Evolutionary conservation across 1,140 invertebrate genomes (phyloP).

Genomic region (Drosophila ogumai): DNA sequence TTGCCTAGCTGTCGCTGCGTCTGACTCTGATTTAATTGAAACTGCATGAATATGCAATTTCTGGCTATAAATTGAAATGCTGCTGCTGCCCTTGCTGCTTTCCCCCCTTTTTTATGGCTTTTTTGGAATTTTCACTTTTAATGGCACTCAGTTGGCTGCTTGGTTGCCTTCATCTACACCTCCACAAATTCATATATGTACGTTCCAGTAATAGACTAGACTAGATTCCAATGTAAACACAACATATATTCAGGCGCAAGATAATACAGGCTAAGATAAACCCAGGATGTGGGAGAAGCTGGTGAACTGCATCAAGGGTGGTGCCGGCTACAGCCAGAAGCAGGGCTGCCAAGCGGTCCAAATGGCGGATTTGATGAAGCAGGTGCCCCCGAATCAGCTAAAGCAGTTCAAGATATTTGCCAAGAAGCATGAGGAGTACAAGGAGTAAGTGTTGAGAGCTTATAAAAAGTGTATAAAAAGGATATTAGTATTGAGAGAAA

Average conservation of each 20-base stretch:
- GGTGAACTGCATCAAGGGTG: slow-evolving; percentile 47
- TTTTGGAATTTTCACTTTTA: slow-evolving; percentile 54
- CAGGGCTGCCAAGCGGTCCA: slow-evolving; percentile 14
- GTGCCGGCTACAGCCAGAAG: not conserved
- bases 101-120: slow-evolving; percentile 24
- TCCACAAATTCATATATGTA: slow-evolving; percentile 19
- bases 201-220: slow-evolving; percentile 27
- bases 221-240: slow-evolving; percentile 37
- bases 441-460: slow-evolving; percentile 40
- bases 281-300: slow-evolving; percentile 61
- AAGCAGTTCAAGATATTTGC: slow-evolving; percentile 51
- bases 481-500: not conserved
- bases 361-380: slow-evolving; percentile 51
- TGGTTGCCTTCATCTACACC: slow-evolving; percentile 15
- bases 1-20: slow-evolving; percentile 47
- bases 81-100: slow-evolving; percentile 9
- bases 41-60: slow-evolving; percentile 84
- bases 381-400: slow-evolving; percentile 65
- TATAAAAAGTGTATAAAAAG: not conserved
- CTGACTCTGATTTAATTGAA: slow-evolving; percentile 83
- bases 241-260: slow-evolving; percentile 13
- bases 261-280: not conserved
- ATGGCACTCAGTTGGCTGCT: slow-evolving; percentile 46
- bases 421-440: slow-evolving; percentile 52
- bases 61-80: slow-evolving; percentile 62